A percentile compares a stretch with the other conserved stretches of the same genome.
These are phyloP conservation scores for Hemiscyllium ocellatum DNA, from an alignment of 2,113 vertebrate genomes.

Conservation along the genomic window DNA sequence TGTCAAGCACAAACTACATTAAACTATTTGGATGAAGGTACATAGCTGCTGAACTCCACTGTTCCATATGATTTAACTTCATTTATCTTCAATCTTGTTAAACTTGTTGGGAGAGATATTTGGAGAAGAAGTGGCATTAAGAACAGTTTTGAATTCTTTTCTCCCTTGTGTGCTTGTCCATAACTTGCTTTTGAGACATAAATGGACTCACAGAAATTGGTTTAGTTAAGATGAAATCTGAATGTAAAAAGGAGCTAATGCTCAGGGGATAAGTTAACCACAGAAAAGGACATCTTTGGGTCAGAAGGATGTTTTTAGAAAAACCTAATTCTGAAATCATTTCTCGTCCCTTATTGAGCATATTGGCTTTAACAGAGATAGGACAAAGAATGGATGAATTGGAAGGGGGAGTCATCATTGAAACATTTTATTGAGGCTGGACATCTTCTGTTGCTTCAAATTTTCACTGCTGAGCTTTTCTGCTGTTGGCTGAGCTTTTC, in stretches of 20 bases:
- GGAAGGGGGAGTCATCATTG: background rate
- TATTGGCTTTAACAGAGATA: background rate
- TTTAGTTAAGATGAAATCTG: background rate
- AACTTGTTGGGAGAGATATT: constrained; percentile 21
- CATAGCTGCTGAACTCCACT: constrained; percentile 20
- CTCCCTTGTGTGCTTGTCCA: background rate
- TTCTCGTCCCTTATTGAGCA: no score
- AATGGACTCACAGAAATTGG: background rate
- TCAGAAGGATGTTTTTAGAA: background rate
- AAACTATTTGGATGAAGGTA: constrained; percentile 24
- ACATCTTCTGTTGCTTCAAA: no score
- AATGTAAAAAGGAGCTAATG: background rate
- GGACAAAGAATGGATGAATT: background rate
- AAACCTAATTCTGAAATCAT: background rate
- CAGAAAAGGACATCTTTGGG: background rate
- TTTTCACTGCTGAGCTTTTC: no score
- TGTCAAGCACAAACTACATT: background rate
- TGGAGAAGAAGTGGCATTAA: background rate
- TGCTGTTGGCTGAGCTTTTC: no score
- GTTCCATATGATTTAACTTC: constrained; percentile 34
- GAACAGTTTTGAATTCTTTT: background rate
- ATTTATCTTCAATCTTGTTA: constrained; percentile 28
- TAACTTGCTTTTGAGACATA: background rate
- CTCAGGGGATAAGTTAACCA: background rate
- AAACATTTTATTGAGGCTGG: background rate